Evolutionary conservation across 2,113 vertebrate species (phyloP).

Genomic region (Coreoperca whiteheadi): DNA sequence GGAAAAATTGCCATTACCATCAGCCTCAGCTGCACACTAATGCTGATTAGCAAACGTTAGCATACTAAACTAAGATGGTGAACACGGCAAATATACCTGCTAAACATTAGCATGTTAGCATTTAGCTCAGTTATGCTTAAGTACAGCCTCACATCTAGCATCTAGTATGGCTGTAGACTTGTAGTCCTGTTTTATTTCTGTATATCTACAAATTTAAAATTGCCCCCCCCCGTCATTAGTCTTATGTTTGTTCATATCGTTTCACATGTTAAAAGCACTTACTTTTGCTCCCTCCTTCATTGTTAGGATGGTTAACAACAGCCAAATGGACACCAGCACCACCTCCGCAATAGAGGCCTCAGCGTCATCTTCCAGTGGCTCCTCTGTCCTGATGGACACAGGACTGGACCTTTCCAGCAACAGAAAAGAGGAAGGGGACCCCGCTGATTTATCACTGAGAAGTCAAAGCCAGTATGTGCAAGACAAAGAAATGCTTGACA

Average conservation of each 20-base stretch:
- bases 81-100: neutral
- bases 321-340: constrained; percentile 69
- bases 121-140: neutral
- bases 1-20: neutral
- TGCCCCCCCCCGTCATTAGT: neutral
- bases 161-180: neutral
- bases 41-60: neutral
- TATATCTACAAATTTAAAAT: neutral
- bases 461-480: constrained; percentile 69
- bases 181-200: neutral
- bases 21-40: too few species aligned
- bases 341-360: constrained; percentile 68
- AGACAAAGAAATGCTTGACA: constrained; percentile 77
- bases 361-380: constrained; percentile 66
- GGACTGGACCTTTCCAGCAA: constrained; percentile 69
- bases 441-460: constrained; percentile 68
- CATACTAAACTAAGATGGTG: neutral
- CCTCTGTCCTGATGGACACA: constrained; percentile 65
- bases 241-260: neutral
- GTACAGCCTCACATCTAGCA: neutral
- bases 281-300: constrained; percentile 14
- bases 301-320: constrained; percentile 89
- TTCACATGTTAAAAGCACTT: neutral
- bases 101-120: neutral
- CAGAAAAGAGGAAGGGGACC: constrained; percentile 61